phyloP scores from a whole-genome alignment of 2,113 vertebrate species.

The Nettapus auritus region DNA sequence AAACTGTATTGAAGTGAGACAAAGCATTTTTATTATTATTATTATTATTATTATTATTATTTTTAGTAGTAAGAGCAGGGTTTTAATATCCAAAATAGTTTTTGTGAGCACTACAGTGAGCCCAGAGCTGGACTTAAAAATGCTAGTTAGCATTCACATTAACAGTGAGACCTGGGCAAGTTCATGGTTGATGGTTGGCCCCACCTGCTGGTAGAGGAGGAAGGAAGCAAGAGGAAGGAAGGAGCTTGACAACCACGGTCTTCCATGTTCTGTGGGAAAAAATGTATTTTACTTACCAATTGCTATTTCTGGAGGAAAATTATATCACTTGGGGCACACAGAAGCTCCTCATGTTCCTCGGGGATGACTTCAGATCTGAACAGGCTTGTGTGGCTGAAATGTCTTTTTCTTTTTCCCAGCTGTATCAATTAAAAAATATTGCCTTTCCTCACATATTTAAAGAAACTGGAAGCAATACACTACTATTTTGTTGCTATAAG shows the following conservation, averaged over 20 bases:
- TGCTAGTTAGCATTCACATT: fast-evolving
- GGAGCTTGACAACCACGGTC: not conserved
- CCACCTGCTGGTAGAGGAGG: slow-evolving; percentile 49
- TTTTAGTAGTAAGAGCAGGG: not conserved
- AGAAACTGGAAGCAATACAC: not conserved
- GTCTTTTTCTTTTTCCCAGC: not conserved
- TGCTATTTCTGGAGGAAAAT: not conserved
- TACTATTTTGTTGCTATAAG: not conserved
- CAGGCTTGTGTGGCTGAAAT: not conserved
- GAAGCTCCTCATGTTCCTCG: not conserved
- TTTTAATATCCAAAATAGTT: not conserved
- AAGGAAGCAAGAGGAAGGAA: not conserved
- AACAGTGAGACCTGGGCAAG: not conserved
- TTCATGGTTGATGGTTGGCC: not conserved
- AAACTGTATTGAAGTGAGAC: not conserved
- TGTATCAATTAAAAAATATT: not conserved
- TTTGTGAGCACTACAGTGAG: not conserved
- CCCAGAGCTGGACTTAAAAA: not conserved
- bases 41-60: not conserved
- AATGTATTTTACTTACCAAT: not conserved
- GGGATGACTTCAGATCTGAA: not conserved
- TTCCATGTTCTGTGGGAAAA: not conserved
- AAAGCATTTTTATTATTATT: not conserved
- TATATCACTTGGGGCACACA: not conserved
- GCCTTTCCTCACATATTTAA: not conserved